These are phyloP conservation scores for Polyommatus iphigenia DNA, from an alignment of 2,888 invertebrate genomes.

Conservation along the genomic window DNA sequence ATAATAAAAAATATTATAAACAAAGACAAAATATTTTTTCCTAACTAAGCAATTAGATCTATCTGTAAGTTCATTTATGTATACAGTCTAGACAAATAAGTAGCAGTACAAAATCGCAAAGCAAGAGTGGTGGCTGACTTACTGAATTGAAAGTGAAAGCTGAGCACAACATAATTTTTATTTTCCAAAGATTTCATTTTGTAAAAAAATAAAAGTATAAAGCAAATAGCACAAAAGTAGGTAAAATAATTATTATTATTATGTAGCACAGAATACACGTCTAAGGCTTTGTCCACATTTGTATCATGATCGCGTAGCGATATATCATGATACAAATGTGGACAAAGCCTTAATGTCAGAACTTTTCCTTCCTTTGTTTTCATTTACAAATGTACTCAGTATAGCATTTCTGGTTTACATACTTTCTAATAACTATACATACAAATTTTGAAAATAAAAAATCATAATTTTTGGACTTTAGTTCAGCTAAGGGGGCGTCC, in stretches of 20 bases:
- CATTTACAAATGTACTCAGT: neutral
- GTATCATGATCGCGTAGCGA: no score
- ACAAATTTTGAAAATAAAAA: neutral
- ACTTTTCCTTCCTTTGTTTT: neutral
- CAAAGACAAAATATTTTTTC: no score
- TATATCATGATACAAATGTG: no score
- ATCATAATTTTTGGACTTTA: neutral
- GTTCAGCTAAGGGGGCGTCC: no score
- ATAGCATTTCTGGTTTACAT: no score
- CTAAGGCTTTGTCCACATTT: no score
- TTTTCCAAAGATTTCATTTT: neutral
- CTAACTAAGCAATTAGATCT: neutral
- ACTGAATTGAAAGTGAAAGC: neutral
- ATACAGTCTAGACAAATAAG: neutral
- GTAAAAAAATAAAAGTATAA: neutral
- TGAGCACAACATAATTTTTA: neutral
- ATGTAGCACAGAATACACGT: neutral
- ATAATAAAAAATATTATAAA: neutral
- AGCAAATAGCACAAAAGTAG: neutral
- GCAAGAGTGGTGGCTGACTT: neutral
- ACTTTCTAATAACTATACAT: no score
- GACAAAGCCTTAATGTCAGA: neutral
- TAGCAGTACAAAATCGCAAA: neutral
- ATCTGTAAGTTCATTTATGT: neutral
- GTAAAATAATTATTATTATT: neutral